Evolutionary conservation across 2,888 invertebrate genomes (phyloP), one percentile per base, ranked within the genome.

Genomic region (Athalia circularis): DNA sequence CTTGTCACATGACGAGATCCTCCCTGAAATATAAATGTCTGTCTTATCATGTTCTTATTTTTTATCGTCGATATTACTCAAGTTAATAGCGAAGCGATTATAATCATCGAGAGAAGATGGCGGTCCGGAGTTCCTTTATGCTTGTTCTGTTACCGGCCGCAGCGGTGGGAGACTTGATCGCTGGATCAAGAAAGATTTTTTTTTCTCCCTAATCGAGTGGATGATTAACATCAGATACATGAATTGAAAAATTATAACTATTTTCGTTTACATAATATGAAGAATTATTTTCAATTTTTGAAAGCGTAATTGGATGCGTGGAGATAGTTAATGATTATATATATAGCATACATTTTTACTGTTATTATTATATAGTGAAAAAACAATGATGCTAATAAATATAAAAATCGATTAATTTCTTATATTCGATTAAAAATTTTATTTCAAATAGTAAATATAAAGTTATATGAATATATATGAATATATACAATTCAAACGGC

Each of bases 401-500:
- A 29, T 29, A 29, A 62, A 62, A 15, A 15, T 11, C 8, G 62
- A 43, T 9, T 62, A 5, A 29, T 15, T 11, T 62, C 7, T 62
- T 5, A 9, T 29, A 62, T 62, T 29, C 43, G 62, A 62, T 62
- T 43, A 43, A 11, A 62, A 62, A 62, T 62, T 62, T 62, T 62
- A 62, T 62, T 62, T 15, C 29, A 62, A 62, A 15, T 62, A 11
- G 11, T 62, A 62, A 62, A 62, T 8, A 43, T 43, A 43, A 11
- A 43, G 43, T 62, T 13, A 6, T 4, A 45, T 29, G 29, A 29
- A 45, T 4, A 65, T 65, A 45, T 29, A 45, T 64, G 9, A 45
- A 45, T 65, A 65, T 65, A 6, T 43, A 65, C 65, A 65, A 65
- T 65, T n/a, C 13, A 47, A 45, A 65, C 47, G 47, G 47, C 9